Base-by-base conservation (phyloP, 1,140 invertebrate species). In the Drosophila auraria region DNA sequence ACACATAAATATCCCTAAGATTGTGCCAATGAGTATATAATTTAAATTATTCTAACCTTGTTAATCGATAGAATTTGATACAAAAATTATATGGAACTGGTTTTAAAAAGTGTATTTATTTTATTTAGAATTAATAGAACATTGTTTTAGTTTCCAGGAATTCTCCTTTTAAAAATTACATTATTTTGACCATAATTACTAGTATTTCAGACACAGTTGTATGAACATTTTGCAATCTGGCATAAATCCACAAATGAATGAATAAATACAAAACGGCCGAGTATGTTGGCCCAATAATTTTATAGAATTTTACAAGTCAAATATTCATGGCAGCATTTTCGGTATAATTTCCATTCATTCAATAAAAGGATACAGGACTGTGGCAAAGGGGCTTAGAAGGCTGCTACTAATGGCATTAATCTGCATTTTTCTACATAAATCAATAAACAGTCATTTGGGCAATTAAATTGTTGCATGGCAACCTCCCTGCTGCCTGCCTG, bases 401-500 rank as follows among this genome's bases (percentile, higher is more conserved):
- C 54, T 72, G 54, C 54, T 73, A 73, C 70, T 61, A 73, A 73
- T 73, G 64, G 76, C 81, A 83, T 83, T 83, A 83, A 83, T 83
- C 71, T 80, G 66, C 65, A 83, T 83, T 78, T 79, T 73, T 83
- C 60, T 51, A 57, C 81, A 83, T 83, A 83, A 83, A 83, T 83
- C 81, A 83, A 83, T 83, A 83, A 80, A 76, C 81, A 83, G 82
- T 75, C 81, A 80, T 66, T 76, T 83, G 50, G 76, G 81, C 81
- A 83, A 83, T 83, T 83, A 83, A 83, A 83, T 83, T 80, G 81
- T 83, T 83, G 81, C 81, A 83, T 83, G 78, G 80, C 74, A 64
- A 73, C 62, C 50, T 45, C 49, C 40, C 38, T 36, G 25, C 30
- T 14, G 23, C 17, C 42, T 0, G 8, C 12, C 17, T 20, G 20